Conservation (phyloP, 1,140 invertebrate genomes). For the Drosophila repleta region DNA sequence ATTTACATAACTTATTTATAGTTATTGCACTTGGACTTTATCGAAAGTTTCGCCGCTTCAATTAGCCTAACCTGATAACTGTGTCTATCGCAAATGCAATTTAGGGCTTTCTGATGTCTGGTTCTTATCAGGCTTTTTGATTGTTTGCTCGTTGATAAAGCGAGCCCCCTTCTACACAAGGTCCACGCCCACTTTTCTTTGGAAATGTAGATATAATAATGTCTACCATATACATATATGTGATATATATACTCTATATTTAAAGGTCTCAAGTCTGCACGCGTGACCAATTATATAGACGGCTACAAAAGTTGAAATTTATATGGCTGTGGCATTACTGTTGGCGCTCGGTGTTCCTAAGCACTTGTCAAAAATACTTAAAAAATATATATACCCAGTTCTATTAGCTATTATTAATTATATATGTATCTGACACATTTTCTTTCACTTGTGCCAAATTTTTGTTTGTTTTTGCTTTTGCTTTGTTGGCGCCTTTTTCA, state of each 20-base stretch:
- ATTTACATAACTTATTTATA: neutral
- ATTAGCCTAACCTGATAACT: neutral
- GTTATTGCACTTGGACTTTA: neutral
- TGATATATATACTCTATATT: neutral
- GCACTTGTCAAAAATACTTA: neutral
- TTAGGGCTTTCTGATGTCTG: constrained; percentile 1
- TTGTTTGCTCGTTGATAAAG: constrained; percentile 44
- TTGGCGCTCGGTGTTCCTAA: neutral
- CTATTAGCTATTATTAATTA: constrained; percentile 2
- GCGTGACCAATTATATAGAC: constrained; percentile 4
- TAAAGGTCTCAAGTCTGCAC: neutral
- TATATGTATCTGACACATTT: neutral
- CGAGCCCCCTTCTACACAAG: constrained; percentile 29
- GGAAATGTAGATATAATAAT: neutral
- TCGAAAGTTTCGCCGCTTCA: constrained; percentile 3
- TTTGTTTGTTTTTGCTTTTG: neutral
- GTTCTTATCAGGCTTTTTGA: constrained; percentile 10
- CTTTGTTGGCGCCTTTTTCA: constrained; percentile 40
- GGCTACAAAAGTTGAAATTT: neutral
- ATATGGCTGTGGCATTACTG: neutral
- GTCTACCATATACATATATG: no score
- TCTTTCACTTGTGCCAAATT: constrained; percentile 40
- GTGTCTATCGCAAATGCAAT: neutral
- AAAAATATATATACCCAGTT: neutral
- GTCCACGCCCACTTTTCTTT: constrained; percentile 21